These are phyloP conservation scores for Ptychoptera albimana DNA, from an alignment of 2,888 invertebrate species.

Conservation along the genomic window DNA sequence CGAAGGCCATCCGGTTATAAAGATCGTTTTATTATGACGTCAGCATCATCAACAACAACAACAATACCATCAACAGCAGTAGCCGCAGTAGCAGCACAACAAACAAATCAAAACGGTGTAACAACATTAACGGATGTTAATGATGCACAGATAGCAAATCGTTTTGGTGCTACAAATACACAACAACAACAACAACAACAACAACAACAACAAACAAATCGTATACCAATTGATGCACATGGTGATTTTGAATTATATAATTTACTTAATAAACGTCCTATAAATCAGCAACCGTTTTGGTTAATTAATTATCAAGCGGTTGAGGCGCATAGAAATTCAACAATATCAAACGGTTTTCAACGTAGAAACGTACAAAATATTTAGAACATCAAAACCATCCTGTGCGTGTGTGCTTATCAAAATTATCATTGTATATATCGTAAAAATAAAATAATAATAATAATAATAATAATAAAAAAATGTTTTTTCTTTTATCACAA, in stretches of 20 bases:
- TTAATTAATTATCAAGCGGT: constrained; percentile 49
- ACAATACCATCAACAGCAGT: not conserved
- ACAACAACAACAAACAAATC: constrained; percentile 21
- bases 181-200: too few relatives aligned
- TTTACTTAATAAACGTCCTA: constrained; percentile 44
- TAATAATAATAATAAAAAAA: too few relatives aligned
- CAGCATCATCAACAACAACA: not conserved
- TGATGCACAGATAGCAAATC: not conserved
- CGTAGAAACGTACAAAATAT: too few relatives aligned
- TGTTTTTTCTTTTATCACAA: too few relatives aligned
- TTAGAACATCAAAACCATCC: too few relatives aligned
- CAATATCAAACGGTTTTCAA: too few relatives aligned
- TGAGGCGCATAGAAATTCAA: constrained; percentile 36
- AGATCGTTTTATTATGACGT: constrained; percentile 25
- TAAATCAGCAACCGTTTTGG: constrained; percentile 58
- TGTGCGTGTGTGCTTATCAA: too few relatives aligned
- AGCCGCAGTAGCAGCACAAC: not conserved
- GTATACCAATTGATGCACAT: constrained; percentile 46
- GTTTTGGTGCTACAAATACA: constrained; percentile 1
- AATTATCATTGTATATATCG: too few relatives aligned
- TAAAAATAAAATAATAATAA: too few relatives aligned
- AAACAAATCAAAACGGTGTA: not conserved
- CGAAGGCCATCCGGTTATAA: constrained; percentile 42
- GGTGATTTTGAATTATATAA: constrained; percentile 45
- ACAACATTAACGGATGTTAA: constrained; percentile 6